phyloP scores from a whole-genome alignment of 2,797 vertebrate genomes.

The Hoplostethus mediterraneus region DNA sequence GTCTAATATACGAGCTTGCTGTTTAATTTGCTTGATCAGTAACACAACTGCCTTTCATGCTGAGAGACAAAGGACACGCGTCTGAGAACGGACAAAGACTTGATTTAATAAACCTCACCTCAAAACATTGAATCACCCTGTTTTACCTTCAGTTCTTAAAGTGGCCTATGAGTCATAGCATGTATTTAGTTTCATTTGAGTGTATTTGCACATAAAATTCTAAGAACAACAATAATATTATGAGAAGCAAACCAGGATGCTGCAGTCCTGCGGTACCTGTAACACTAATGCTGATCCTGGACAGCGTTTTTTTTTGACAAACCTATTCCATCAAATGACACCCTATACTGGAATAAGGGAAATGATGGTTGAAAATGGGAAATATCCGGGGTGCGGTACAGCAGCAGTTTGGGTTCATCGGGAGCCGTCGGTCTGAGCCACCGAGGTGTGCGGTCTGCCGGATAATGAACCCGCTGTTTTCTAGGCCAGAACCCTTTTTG shows the following conservation, averaged over 20 bases:
- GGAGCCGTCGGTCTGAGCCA: slow-evolving; percentile 37
- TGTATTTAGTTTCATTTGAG: not conserved
- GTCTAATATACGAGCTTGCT: not conserved
- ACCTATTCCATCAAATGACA: too few species aligned
- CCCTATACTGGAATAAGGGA: not conserved
- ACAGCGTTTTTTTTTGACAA: too few species aligned
- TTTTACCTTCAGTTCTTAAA: slow-evolving; percentile 7
- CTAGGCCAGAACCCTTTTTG: not conserved
- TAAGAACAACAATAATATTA: not conserved
- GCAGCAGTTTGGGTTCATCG: slow-evolving; percentile 30
- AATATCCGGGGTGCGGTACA: slow-evolving; percentile 34
- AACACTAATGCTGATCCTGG: too few species aligned
- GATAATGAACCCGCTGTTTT: slow-evolving; percentile 54
- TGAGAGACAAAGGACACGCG: slow-evolving; percentile 4
- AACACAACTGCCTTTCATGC: not conserved
- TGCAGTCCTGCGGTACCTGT: not conserved
- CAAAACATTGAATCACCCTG: not conserved
- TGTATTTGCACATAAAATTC: not conserved
- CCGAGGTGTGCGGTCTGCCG: slow-evolving; percentile 51
- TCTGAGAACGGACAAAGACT: not conserved
- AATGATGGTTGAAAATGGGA: slow-evolving; percentile 34
- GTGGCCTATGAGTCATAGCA: slow-evolving; percentile 2
- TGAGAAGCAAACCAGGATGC: not conserved
- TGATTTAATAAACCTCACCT: slow-evolving; percentile 39
- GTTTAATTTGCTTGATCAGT: slow-evolving; percentile 25